Evolutionary conservation across 2,797 vertebrate genomes (phyloP).

Genomic region (Smutsia temminckii): DNA sequence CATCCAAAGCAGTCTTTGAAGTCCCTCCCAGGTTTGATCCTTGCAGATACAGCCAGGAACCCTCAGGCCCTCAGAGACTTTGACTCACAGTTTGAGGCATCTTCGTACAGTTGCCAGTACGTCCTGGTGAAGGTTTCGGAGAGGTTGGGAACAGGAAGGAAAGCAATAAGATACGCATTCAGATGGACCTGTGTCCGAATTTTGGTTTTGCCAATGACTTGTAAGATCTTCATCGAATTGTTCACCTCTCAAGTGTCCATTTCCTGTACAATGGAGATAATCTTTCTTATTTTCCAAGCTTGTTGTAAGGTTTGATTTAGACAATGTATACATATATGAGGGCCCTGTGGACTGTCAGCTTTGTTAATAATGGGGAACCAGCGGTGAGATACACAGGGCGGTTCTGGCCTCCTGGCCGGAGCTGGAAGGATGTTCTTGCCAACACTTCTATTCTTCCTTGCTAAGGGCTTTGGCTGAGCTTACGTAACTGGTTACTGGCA

Average conservation of each 20-base stretch:
- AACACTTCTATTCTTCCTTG: background rate
- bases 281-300: background rate
- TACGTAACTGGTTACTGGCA: background rate
- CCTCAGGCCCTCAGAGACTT: background rate
- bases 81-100: background rate
- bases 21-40: background rate
- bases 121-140: background rate
- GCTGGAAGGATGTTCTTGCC: background rate
- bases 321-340: fast-evolving
- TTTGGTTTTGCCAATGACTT: background rate
- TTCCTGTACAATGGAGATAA: background rate
- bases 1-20: background rate
- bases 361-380: background rate
- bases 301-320: background rate
- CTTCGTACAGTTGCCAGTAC: background rate
- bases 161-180: background rate
- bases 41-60: background rate
- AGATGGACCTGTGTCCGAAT: background rate
- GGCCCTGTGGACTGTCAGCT: background rate
- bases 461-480: background rate
- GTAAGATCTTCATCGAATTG: background rate
- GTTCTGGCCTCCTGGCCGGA: background rate
- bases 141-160: background rate
- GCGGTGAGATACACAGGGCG: background rate
- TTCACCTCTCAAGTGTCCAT: background rate